Evolutionary conservation across 2,888 invertebrate species (phyloP), one percentile per base, ranked within the genome.

Genomic region (Neoascia interrupta): DNA sequence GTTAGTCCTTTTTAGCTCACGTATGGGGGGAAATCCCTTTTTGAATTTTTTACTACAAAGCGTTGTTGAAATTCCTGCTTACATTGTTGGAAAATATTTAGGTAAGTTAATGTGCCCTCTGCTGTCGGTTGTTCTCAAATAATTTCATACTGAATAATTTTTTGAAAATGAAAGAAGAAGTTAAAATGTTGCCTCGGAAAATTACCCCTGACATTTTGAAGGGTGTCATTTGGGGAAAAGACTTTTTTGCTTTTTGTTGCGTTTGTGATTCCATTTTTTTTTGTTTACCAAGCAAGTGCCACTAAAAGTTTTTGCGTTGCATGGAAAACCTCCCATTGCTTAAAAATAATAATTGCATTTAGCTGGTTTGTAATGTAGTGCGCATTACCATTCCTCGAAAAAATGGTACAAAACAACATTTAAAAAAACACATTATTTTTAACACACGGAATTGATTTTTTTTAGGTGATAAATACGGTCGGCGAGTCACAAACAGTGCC

Each of bases 11-110:
- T 91, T 90, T 83, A 90, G 91, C 82, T 90, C 90, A 70, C 89
- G 88, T 36, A 88, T 92, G 84, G 90, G 90, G 61, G 92, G 92
- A 28, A 93, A 93, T 87, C 92, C 93, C 8, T 93, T 92, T 84
- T 83, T 93, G 73, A 93, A 92, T 85, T 92, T 92, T 85, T 90
- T 92, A 60, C 90, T 91, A 84, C 92, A 93, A 86, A 90, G 91
- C 60, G 82, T 92, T 26, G 91, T 91, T 16, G 93, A 93, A 86
- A 87, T 93, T 36, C 93, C 93, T 0, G 92, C 92, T 3, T 91
- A 91, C 84, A 85, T 92, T 45, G 66, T 92, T 43, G 93, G 91
- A 26, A 90, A 91, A 81, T 90, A 89, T 82, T 56, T 86, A 81
- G 87, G 88, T 88, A 83, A 86, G 87, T 84, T 18, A 36, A 61